Base-by-base conservation (phyloP, 2,113 vertebrate species). In the Corynorhinus townsendii region DNA sequence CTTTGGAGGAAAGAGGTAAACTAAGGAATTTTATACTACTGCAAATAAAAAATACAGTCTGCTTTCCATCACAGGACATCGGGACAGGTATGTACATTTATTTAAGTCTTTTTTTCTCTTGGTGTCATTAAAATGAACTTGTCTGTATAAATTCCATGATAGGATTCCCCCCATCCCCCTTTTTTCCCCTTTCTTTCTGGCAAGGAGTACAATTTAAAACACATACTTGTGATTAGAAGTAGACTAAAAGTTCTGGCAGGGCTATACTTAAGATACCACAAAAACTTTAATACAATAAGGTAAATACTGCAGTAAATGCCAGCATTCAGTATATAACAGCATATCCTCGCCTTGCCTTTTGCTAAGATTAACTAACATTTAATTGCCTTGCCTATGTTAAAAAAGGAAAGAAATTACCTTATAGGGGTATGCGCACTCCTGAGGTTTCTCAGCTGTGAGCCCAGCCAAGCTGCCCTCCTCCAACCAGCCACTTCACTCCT, bases 321-420 rank as follows among this genome's bases (percentile, higher is more conserved):
- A 94, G 40, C 59, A 69, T 85, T 96, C 38, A 19, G 38, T 84
- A 1, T 94, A 43, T 83, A 56, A 80, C 83, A 94, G 62, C 79
- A 49, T 89, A 86, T 93, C 49, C 47, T 95, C 40, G 26, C 40
- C 43, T 96, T 94, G 89, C 64, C 22, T 92, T 95, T 85, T 81
- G 38, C 72, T 87, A 87, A 90, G 92, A 91, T 96, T 96, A 45
- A 22, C 90, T 97, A 88, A 95, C 96, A 93, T 92, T 98, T 98
- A 96, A 96, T 98, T 97, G 38, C 86, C 81, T 98, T 97, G 95
- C 86, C 93, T 98, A 71, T 91, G 93, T 93, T 64, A 62, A 92
- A 87, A 83, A 95, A 91, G 93, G 92, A 97, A 94, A 97, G 97
- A 97, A 98, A 98, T 97, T 95, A 66, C 98, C 98, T 97, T 98